Evolutionary conservation across 2,797 vertebrate genomes (phyloP).

Genomic region (Ciconia nigra): DNA sequence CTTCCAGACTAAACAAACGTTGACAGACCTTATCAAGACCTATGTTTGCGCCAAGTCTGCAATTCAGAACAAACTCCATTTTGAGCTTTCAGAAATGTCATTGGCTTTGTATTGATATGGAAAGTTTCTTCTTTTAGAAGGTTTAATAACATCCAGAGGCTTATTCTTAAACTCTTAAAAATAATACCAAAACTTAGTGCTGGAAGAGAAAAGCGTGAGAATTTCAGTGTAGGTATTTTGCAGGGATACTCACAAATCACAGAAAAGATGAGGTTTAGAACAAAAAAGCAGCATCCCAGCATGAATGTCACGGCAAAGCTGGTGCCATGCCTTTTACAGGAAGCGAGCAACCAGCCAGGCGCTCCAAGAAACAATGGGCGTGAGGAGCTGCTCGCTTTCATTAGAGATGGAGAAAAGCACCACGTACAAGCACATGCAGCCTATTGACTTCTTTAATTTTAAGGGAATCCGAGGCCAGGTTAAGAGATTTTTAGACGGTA

Average conservation of each 20-base stretch:
- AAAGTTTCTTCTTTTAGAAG: not conserved
- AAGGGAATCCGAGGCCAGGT: not conserved
- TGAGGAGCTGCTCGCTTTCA: not conserved
- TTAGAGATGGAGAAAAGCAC: not conserved
- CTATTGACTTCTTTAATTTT: not conserved
- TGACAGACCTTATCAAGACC: not conserved
- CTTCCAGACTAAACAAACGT: conserved; percentile 9
- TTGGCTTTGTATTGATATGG: not conserved
- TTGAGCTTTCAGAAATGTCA: not conserved
- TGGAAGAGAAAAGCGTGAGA: not conserved
- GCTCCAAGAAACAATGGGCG: not conserved
- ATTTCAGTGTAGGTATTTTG: not conserved
- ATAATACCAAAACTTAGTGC: not conserved
- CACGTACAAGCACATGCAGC: accelerated
- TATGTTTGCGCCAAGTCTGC: not conserved
- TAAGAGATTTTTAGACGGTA: not conserved
- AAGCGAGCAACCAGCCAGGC: not conserved
- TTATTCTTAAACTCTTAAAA: not conserved
- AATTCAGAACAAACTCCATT: not conserved
- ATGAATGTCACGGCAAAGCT: not conserved
- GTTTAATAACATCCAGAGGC: not conserved
- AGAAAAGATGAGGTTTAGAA: not conserved
- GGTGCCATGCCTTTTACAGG: not conserved
- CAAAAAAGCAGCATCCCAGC: not conserved
- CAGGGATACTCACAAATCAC: not conserved